Conservation (phyloP, 2,888 invertebrate species). For the Tholera decimalis region DNA sequence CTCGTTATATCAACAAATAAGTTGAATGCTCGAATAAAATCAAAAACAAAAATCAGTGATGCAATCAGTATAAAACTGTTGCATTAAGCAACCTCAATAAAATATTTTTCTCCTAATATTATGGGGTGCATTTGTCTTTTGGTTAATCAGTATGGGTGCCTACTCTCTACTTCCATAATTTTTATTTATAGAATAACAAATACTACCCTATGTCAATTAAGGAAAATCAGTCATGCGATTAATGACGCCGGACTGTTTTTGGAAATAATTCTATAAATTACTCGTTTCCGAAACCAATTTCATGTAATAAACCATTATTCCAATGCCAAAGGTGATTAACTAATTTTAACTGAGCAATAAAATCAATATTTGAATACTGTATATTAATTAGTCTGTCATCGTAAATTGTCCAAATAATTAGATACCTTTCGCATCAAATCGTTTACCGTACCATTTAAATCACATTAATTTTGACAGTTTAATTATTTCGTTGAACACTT, state of each 20-base stretch:
- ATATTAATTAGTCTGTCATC: conserved; percentile 69
- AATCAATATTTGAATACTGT: conserved; percentile 70
- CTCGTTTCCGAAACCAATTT: conserved; percentile 64
- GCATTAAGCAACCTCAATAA: conserved; percentile 42
- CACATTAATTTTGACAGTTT: conserved; percentile 67
- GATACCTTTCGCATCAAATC: conserved; percentile 67
- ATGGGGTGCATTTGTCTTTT: conserved; percentile 47
- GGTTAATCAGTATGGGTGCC: conserved; percentile 3
- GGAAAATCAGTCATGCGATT: conserved; percentile 58
- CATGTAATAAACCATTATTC: conserved; percentile 59
- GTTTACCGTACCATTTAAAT: conserved; percentile 65
- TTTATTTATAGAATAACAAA: conserved; percentile 48
- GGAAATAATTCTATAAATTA: conserved; percentile 59
- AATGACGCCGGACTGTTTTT: conserved; percentile 58
- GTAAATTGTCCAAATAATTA: conserved; percentile 68
- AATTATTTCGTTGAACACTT: conserved; percentile 66
- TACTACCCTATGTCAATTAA: conserved; percentile 52
- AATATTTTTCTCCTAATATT: conserved; percentile 34
- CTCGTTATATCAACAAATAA: conserved; percentile 4
- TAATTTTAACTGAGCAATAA: conserved; percentile 68
- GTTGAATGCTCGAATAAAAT: conserved; percentile 43
- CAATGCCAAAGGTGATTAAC: conserved; percentile 63
- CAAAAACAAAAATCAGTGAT: conserved; percentile 44
- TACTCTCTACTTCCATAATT: conserved; percentile 12
- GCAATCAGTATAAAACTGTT: conserved; percentile 43